Conservation (phyloP, 2,797 vertebrate species). For the Natrix natrix region DNA sequence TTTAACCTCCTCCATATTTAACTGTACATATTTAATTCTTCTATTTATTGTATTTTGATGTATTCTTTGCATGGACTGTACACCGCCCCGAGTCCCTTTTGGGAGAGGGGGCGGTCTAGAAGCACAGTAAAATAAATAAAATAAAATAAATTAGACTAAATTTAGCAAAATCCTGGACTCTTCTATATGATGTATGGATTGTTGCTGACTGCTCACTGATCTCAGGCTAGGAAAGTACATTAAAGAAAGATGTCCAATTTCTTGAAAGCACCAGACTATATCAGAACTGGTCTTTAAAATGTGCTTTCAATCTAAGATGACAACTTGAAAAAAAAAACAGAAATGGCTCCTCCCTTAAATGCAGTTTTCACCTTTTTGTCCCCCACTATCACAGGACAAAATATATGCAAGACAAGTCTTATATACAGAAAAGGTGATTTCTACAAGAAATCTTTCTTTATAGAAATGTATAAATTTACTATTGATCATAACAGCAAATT, state of each 20-base stretch:
- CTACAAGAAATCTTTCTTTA: not conserved
- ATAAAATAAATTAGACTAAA: too few relatives aligned
- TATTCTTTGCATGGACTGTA: too few relatives aligned
- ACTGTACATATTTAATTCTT: too few relatives aligned
- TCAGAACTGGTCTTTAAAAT: not conserved
- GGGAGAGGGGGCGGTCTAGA: too few relatives aligned
- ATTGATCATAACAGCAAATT: not conserved
- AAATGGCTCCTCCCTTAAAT: not conserved
- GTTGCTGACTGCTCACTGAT: conserved; percentile 7
- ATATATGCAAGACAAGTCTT: not conserved
- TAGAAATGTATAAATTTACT: not conserved
- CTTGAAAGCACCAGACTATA: not conserved
- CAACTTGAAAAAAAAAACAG: not conserved
- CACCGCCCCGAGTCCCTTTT: too few relatives aligned
- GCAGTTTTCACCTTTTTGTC: not conserved
- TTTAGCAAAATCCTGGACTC: conserved; percentile 39
- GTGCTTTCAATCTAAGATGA: not conserved
- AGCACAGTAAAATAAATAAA: too few relatives aligned
- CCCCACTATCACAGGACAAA: not conserved
- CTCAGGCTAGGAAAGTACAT: not conserved
- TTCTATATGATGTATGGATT: conserved; percentile 49
- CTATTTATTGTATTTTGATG: too few relatives aligned
- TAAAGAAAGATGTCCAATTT: not conserved
- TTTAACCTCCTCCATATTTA: too few relatives aligned
- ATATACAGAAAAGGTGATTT: not conserved